Percentiles rank a stretch among this genome's conserved stretches.
These are phyloP conservation scores for Karalla daura DNA, from an alignment of 2,797 vertebrate genomes.

Conservation along the genomic window DNA sequence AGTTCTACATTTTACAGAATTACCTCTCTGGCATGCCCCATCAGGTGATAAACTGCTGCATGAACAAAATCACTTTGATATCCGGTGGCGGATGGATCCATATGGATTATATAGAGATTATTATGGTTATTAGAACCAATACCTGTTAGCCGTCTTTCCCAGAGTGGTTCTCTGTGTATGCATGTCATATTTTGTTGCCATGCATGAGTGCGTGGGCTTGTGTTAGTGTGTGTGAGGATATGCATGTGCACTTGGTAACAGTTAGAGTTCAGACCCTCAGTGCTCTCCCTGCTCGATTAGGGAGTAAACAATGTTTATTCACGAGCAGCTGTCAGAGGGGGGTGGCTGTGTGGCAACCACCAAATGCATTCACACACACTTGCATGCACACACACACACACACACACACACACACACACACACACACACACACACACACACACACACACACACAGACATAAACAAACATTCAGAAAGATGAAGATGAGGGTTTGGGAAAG, in stretches of 20 bases:
- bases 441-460: no score
- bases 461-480: slow-evolving; percentile 22
- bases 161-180: background rate
- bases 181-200: slow-evolving; percentile 9
- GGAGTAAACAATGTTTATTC: slow-evolving; percentile 84
- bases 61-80: slow-evolving; percentile 41
- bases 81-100: slow-evolving; percentile 53
- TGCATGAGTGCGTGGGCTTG: background rate
- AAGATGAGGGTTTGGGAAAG: slow-evolving; percentile 47
- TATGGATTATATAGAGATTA: slow-evolving; percentile 52
- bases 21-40: slow-evolving; percentile 12
- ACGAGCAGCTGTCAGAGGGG: slow-evolving; percentile 79
- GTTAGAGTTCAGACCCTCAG: slow-evolving; percentile 69
- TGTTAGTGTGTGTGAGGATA: background rate
- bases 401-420: no score
- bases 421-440: no score
- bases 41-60: slow-evolving; percentile 37
- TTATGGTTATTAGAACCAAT: slow-evolving; percentile 56
- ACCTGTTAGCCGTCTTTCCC: slow-evolving; percentile 12
- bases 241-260: slow-evolving; percentile 35
- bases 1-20: slow-evolving; percentile 46
- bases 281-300: slow-evolving; percentile 74
- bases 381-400: slow-evolving; percentile 19
- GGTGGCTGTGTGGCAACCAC: slow-evolving; percentile 32
- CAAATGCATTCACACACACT: slow-evolving; percentile 23